These are phyloP conservation scores for Podocnemis expansa DNA, from an alignment of 2,113 vertebrate species.

Conservation along the genomic window DNA sequence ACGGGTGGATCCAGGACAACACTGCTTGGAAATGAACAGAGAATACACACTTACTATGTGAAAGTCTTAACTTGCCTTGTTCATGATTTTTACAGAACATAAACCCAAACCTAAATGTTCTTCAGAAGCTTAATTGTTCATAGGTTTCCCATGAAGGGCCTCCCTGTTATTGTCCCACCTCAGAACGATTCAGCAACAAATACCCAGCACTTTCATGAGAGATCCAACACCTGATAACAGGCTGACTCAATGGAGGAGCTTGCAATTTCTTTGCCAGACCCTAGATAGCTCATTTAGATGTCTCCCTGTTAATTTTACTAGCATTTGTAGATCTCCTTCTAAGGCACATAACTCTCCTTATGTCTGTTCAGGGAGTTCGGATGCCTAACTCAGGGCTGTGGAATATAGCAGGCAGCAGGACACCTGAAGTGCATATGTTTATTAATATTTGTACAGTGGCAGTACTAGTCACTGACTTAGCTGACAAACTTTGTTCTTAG, in stretches of 20 bases:
- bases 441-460: neutral
- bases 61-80: neutral
- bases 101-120: neutral
- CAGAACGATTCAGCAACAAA: neutral
- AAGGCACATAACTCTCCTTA: neutral
- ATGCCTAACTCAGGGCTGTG: neutral
- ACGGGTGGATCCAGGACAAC: neutral
- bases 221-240: neutral
- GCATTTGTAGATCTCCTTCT: neutral
- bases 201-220: neutral
- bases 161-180: neutral
- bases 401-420: neutral
- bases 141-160: neutral
- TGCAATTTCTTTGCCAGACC: neutral
- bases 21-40: neutral
- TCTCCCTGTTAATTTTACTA: neutral
- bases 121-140: neutral
- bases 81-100: neutral
- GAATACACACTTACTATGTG: neutral
- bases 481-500: constrained; percentile 20
- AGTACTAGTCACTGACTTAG: neutral
- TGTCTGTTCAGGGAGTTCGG: neutral
- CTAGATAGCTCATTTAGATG: neutral
- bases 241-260: neutral
- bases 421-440: constrained; percentile 18